These are phyloP conservation scores for Adoxophyes honmai DNA, from an alignment of 1,140 invertebrate species.

Conservation along the genomic window DNA sequence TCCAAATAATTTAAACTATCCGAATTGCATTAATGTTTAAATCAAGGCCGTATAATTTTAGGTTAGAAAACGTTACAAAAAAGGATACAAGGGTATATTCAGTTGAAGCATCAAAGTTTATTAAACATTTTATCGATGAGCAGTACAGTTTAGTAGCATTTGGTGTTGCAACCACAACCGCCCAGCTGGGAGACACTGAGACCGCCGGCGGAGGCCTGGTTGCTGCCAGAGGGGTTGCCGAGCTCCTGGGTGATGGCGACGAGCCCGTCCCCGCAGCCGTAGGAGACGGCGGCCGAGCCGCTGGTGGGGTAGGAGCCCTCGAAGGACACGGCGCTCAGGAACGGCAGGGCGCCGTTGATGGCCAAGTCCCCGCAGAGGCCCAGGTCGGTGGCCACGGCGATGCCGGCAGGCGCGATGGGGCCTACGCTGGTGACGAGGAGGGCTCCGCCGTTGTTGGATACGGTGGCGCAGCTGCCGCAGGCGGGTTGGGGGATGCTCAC, in stretches of 20 bases:
- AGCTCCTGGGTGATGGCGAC: conserved; percentile 1
- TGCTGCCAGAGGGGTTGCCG: neutral
- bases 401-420: conserved; percentile 31
- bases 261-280: conserved; percentile 17
- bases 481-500: neutral
- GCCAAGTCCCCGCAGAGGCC: conserved; percentile 31
- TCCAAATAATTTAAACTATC: too few relatives aligned
- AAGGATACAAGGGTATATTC: too few relatives aligned
- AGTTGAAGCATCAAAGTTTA: too few relatives aligned
- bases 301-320: conserved; percentile 10
- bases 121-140: too few relatives aligned
- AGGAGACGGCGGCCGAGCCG: neutral
- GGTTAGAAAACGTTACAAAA: too few relatives aligned
- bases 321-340: conserved; percentile 1
- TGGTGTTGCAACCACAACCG: neutral
- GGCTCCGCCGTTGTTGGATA: conserved; percentile 23
- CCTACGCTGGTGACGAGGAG: conserved; percentile 27
- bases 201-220: neutral
- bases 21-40: too few relatives aligned
- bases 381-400: conserved; percentile 38
- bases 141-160: too few relatives aligned
- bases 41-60: too few relatives aligned
- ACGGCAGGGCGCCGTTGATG: conserved; percentile 27
- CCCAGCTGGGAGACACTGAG: too few relatives aligned
- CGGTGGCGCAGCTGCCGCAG: neutral